Base-by-base conservation (phyloP, 1,140 invertebrate genomes). In the Camponotus vicinus region DNA sequence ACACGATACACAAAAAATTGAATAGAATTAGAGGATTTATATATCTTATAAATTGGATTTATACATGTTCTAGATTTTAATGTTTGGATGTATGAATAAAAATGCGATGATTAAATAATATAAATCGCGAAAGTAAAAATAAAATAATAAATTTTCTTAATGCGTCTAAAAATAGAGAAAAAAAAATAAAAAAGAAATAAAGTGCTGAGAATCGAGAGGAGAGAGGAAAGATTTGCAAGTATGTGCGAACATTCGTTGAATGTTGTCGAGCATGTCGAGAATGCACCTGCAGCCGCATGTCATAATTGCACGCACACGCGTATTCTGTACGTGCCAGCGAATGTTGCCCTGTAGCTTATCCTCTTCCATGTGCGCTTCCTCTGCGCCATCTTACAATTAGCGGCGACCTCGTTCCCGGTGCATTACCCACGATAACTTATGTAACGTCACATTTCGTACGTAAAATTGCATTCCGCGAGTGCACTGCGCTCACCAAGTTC, bases 281-380 rank as follows among this genome's bases (percentile, higher is more conserved):
- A 45, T 82, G 61, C 59, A 86, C 87, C 88, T 85, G 86, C 85
- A 67, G 73, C 61, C 61, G 76, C 82, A 67, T 63, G 73, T 88
- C 86, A 91, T 91, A 92, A 93, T 92, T 92, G 86, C 73, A 64
- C 64, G 86, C 83, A 83, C 63, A 66, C 49, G 69, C 73, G 34
- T 76, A 27, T 59, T 32, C 73, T 42, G 11, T 34, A 42, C 42
- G 55, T 49, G 57, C 37, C 49, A 61, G 32, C 45, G 21, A 78
- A 32, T 21, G 45, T 34, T 64, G 15, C 61, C 73, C n/a, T 27
- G 40, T 21, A 18, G 9, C 73, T 66, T 40, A 18, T 21, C 40
- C 57, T 40, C 61, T 59, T 66, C 40, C 45, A 34, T 45, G 34
- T 18, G 27, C 79, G 42, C 79, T 64, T 86, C 52, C 78, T 63